Conservation (phyloP, 2,888 invertebrate species). For the Thecocarcelia acutangulata region DNA sequence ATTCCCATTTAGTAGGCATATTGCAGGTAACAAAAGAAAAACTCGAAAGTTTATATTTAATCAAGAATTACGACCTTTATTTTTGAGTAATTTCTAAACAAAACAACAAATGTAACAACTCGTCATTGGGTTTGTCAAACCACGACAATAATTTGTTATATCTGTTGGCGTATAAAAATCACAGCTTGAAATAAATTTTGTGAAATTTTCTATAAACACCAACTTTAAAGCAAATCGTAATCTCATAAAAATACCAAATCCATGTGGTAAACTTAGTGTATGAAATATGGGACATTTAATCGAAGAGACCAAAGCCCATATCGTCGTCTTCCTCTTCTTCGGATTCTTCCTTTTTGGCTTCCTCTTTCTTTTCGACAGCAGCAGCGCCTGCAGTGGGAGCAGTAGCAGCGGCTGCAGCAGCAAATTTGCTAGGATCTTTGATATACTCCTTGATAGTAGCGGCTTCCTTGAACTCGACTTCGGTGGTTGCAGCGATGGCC, state of each 20-base stretch:
- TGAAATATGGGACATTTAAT: constrained; percentile 83
- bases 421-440: constrained; percentile 98
- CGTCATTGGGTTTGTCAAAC: constrained; percentile 81
- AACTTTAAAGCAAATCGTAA: constrained; percentile 59
- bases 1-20: too few relatives aligned
- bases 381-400: constrained; percentile 85
- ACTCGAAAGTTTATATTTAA: too few relatives aligned
- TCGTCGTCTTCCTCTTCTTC: constrained; percentile 91
- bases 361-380: constrained; percentile 85
- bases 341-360: constrained; percentile 91
- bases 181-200: constrained; percentile 51
- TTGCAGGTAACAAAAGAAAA: too few relatives aligned
- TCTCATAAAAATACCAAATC: constrained; percentile 60
- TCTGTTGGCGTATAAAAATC: constrained; percentile 44
- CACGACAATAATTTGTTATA: constrained; percentile 79
- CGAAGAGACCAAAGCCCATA: constrained; percentile 98
- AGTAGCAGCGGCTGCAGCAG: constrained; percentile 84
- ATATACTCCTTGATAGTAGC: constrained; percentile 94
- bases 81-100: constrained; percentile 52
- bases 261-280: constrained; percentile 39
- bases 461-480: constrained; percentile 97
- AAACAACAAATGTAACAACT: constrained; percentile 73
- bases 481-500: constrained; percentile 97
- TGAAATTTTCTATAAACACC: constrained; percentile 50
- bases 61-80: constrained; percentile 66